Base-by-base conservation (phyloP, 1,140 invertebrate species). In the Drosophila lacteicornis region DNA sequence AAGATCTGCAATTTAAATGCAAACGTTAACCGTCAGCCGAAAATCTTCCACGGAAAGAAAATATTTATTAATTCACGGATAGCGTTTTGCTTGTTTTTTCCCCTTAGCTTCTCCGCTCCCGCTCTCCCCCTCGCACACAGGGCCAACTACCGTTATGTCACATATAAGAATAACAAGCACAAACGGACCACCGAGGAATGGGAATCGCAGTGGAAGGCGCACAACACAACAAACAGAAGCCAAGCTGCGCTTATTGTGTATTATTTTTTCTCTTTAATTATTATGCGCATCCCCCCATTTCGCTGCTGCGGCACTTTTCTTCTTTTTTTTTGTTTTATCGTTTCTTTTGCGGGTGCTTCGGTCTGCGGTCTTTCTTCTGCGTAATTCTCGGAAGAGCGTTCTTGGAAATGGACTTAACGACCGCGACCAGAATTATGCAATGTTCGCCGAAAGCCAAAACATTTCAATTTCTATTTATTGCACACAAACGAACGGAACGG, bases 131-230 rank as follows among this genome's bases (percentile, higher is more conserved):
- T 61, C 66, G 47, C 62, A 55, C 67, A 51, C 33, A 25, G 58
- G 69, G 27, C 46, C 56, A 55, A 80, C 61, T 74, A 60, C 75
- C 81, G 85, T 90, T 90, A 90, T 90, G 85, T 90, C 85, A 88
- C 78, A 76, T 68, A 38, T 38, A 56, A 68, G 42, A 79, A 82
- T 60, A 71, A 75, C 70, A 86, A 77, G 57, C 65, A 36, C 15
- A 74, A 62, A 42, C 38, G 51, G 61, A 69, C 56, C 51, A 55
- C 66, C 66, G 33, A 79, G 59, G 50, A 56, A 59, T 50, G 30
- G 56, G 43, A 56, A 71, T 36, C 27, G 11, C 27, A 19, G 27
- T 13, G 49, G 49, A 51, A 51, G 49, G 49, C 49, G 49, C 49
- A 51, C 49, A 43, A 55, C 43, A 50, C 25, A 80, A 63, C 65